Evolutionary conservation across 2,797 vertebrate species (phyloP).

Genomic region (Mionectes olivaceus): DNA sequence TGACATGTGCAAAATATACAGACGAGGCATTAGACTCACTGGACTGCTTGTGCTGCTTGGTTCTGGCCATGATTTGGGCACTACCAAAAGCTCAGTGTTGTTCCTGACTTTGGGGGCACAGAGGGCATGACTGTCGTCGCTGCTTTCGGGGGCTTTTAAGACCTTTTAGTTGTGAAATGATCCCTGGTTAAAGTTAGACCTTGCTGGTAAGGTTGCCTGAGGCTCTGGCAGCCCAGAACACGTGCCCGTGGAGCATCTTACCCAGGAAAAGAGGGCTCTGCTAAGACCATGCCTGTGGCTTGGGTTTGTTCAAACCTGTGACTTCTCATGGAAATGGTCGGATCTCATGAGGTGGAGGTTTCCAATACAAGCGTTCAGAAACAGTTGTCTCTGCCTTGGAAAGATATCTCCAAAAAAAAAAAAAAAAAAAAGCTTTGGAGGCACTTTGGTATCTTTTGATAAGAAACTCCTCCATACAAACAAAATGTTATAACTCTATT

Average conservation of each 20-base stretch:
- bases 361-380: background rate
- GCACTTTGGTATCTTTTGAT: background rate
- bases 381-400: background rate
- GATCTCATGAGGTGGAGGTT: background rate
- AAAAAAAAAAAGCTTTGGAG: background rate
- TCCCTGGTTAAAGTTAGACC: background rate
- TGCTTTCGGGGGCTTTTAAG: background rate
- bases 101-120: background rate
- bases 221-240: background rate
- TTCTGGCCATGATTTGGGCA: background rate
- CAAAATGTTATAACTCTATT: constrained; percentile 4
- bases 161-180: background rate
- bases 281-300: background rate
- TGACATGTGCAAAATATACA: background rate
- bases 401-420: background rate
- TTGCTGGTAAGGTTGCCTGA: background rate
- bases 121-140: background rate
- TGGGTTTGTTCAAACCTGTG: background rate
- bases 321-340: background rate
- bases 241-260: background rate
- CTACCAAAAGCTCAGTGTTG: background rate
- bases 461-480: background rate
- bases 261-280: background rate
- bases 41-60: background rate
- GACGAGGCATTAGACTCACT: background rate